A percentile compares a stretch with the other conserved stretches of the same genome.
Evolutionary conservation across 2,113 vertebrate genomes (phyloP).

Genomic region (Oreotrochilus melanogaster): DNA sequence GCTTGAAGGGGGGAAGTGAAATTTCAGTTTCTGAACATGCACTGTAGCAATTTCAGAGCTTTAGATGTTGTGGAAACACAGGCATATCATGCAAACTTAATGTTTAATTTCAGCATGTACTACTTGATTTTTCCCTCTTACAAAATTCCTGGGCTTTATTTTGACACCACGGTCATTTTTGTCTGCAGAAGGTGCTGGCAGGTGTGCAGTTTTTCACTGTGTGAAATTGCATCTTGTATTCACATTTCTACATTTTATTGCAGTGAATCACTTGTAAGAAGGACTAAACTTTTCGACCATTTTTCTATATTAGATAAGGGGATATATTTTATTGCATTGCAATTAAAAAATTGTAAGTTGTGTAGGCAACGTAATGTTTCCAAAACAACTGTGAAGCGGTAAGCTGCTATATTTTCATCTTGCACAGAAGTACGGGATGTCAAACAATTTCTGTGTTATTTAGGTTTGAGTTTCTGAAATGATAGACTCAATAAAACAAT

Average conservation of each 20-base stretch:
- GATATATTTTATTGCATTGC: background rate
- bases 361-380: background rate
- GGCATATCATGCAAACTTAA: fast-evolving
- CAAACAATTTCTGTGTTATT: background rate
- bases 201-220: background rate
- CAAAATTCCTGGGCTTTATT: background rate
- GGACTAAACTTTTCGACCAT: background rate
- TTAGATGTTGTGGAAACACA: background rate
- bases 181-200: background rate
- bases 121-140: background rate
- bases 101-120: background rate
- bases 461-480: background rate
- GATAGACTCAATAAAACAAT: background rate
- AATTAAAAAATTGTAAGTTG: background rate
- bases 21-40: background rate
- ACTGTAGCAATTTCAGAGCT: background rate
- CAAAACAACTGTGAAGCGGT: background rate
- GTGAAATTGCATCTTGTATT: background rate
- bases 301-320: background rate
- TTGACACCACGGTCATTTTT: background rate
- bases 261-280: background rate
- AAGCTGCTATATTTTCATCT: background rate
- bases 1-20: background rate
- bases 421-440: background rate
- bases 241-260: background rate